Evolutionary conservation across 2,113 vertebrate genomes (phyloP).

Genomic region (Catagonus wagneri): DNA sequence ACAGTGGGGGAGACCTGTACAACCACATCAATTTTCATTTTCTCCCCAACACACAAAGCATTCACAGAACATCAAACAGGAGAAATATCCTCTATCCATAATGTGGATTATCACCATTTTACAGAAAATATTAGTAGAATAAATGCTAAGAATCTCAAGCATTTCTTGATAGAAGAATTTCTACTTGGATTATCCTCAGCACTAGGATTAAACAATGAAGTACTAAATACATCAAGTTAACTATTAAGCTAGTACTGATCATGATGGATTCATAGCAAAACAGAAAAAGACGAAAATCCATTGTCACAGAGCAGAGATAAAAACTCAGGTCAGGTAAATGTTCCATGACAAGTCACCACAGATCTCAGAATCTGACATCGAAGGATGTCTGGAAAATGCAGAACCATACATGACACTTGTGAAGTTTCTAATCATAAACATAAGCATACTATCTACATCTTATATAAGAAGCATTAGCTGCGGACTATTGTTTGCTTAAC

Average conservation of each 20-base stretch:
- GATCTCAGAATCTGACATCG: background rate
- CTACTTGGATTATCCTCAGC: background rate
- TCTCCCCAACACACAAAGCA: background rate
- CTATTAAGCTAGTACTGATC: conserved; percentile 37
- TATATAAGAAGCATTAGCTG: background rate
- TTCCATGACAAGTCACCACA: background rate
- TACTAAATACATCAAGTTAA: conserved; percentile 46
- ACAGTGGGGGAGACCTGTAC: background rate
- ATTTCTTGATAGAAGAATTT: conserved; percentile 18
- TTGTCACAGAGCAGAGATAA: background rate
- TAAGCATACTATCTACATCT: background rate
- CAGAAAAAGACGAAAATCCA: background rate
- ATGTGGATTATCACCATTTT: background rate
- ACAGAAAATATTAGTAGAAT: conserved; percentile 48
- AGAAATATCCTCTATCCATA: conserved; percentile 16
- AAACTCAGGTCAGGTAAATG: background rate
- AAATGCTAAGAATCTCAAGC: background rate
- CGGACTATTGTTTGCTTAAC: background rate
- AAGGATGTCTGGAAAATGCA: conserved; percentile 37
- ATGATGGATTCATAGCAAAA: background rate
- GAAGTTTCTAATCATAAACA: conserved; percentile 37
- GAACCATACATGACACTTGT: background rate
- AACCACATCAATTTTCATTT: conserved; percentile 17
- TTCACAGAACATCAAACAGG: background rate
- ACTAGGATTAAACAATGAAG: conserved; percentile 34